Base-by-base conservation (phyloP, 2,113 vertebrate genomes). In the Martes martes region DNA sequence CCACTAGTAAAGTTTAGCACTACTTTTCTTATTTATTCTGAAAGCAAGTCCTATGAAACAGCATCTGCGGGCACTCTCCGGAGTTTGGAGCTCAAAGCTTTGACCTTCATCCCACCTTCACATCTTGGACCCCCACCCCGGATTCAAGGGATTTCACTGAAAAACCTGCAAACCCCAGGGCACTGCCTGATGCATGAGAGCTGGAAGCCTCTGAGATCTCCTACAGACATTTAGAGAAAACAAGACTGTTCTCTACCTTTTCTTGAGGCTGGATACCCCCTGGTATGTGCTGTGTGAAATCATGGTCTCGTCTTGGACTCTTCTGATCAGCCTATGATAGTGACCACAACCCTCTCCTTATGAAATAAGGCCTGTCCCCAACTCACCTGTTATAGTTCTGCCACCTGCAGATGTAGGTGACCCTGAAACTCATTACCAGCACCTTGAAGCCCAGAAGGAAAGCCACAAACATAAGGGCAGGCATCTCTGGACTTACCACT, bases 391-490 rank as follows among this genome's bases (percentile, higher is more conserved):
- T 15, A 87, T 16, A 61, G 67, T 36, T 65, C 59, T 57, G 23
- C 45, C 13, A 14, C 71, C 23, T 91, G 2, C 0, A 57, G 36
- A 57, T 65, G 19, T 79, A 91, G 73, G n/a, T 24, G 6, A n/a
- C 59, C 4, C 13, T n/a, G 36, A 71, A 71, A 87, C 4, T 90
- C 50, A 78, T 7, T 73, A 50, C 18, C 80, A 94, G 92, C 33
- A 95, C 11, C 59, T 91, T 93, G 92, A 90, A n/a, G 50, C 71
- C 74, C 33, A 95, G 26, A 6, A 93, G 89, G 21, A 86, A 87
- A n/a, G 42, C 18, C 89, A 83, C 50, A 57, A 96, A 96, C 47
- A 94, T 21, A 13, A 94, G 26, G 67, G 11, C 11, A 55, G 52
- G n/a, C 26, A 67, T 93, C 59, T 76, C 71, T 63, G 81, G 61